Evolutionary conservation across 2,113 vertebrate species (phyloP).

Genomic region (Neogobius melanostomus): DNA sequence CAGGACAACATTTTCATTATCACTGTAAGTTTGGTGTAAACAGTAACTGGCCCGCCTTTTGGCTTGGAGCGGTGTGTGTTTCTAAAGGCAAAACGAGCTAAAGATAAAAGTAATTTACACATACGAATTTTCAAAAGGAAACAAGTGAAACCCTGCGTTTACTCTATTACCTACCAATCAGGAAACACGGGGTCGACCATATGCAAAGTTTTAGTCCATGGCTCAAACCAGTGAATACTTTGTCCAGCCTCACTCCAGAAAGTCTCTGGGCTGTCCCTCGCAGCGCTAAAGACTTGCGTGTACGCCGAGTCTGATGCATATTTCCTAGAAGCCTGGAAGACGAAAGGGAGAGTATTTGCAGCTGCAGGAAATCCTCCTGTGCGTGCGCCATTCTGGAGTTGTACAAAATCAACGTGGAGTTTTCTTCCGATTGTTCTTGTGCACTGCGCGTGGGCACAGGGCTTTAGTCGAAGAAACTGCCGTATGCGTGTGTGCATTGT

Average conservation of each 20-base stretch:
- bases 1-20: too few relatives aligned
- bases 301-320: constrained; percentile 43
- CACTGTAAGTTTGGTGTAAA: too few relatives aligned
- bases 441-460: neutral
- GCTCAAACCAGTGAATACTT: constrained; percentile 72
- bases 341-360: neutral
- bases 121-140: neutral
- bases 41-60: neutral
- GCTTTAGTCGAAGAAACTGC: constrained; percentile 14
- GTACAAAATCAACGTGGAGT: constrained; percentile 5
- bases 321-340: constrained; percentile 11
- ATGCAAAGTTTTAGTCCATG: constrained; percentile 73
- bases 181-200: constrained; percentile 73
- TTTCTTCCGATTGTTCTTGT: neutral
- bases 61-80: neutral
- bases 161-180: constrained; percentile 71
- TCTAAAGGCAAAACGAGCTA: neutral
- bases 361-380: neutral
- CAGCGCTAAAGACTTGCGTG: constrained; percentile 57
- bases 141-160: neutral
- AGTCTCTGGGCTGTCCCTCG: constrained; percentile 60
- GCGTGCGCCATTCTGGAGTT: neutral
- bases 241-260: constrained; percentile 72
- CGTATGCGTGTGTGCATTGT: constrained; percentile 41
- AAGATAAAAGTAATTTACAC: neutral